A percentile compares a stretch with the other conserved stretches of the same genome.
phyloP scores from a whole-genome alignment of 35 echinoderm and acorn worm genomes.

The Strongylocentrotus purpuratus region DNA sequence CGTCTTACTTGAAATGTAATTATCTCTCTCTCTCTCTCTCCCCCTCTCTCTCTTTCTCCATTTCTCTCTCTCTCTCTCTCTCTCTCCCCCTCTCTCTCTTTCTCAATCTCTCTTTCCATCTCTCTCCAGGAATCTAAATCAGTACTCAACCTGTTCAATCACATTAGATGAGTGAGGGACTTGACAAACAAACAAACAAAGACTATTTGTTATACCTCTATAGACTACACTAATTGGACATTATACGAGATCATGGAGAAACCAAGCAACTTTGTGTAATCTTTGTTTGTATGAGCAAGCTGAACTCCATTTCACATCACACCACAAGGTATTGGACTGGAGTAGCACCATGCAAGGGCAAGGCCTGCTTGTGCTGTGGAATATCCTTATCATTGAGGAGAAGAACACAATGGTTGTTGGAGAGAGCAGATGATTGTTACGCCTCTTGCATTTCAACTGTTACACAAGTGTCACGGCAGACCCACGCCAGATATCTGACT shows the following conservation, averaged over 20 bases:
- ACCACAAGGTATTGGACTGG: neutral
- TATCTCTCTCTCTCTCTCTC: neutral
- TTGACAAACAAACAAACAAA: neutral
- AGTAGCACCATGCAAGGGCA: neutral
- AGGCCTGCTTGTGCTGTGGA: neutral
- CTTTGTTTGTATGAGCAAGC: neutral
- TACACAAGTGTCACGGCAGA: too few species aligned
- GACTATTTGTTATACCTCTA: neutral
- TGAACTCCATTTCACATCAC: neutral
- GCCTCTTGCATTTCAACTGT: neutral
- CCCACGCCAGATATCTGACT: too few species aligned
- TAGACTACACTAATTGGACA: neutral
- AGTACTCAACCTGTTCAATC: conserved; percentile 96
- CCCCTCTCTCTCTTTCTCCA: too few species aligned
- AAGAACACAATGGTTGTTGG: neutral
- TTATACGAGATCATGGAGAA: neutral
- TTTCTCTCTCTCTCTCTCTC: too few species aligned
- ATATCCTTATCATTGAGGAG: neutral
- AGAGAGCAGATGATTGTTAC: neutral
- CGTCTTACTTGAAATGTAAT: neutral
- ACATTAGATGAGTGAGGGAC: conserved; percentile 76
- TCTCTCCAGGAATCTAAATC: conserved; percentile 93
- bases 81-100: neutral
- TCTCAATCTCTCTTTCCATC: neutral
- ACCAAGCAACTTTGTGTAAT: neutral